A percentile compares a stretch with the other conserved stretches of the same genome.
Evolutionary conservation across 2,797 vertebrate species (phyloP).

Genomic region (Sebastes jordani): DNA sequence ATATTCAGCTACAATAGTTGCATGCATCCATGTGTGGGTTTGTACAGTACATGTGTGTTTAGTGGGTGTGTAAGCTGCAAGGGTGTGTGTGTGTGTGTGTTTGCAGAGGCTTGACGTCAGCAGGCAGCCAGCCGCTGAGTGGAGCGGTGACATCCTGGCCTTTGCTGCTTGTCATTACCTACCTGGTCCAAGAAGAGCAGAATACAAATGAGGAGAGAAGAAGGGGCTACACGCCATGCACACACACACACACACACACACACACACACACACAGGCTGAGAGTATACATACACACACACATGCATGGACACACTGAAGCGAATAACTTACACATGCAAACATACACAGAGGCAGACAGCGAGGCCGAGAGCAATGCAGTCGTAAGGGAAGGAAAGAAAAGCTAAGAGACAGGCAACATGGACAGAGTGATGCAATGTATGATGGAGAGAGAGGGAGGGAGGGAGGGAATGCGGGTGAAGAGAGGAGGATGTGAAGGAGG

Average conservation of each 20-base stretch:
- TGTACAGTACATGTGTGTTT: neutral
- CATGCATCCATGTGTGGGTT: neutral
- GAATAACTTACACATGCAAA: neutral
- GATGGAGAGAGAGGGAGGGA: neutral
- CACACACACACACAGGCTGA: neutral
- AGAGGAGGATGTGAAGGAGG: neutral
- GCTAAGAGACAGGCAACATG: neutral
- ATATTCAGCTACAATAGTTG: neutral
- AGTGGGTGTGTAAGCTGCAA: neutral
- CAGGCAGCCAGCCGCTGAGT: slow-evolving; percentile 41
- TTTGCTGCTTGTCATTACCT: slow-evolving; percentile 65
- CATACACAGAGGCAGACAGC: neutral
- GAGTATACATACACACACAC: neutral
- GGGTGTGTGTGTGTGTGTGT: neutral
- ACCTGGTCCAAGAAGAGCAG: slow-evolving; percentile 33
- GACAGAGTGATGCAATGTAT: neutral
- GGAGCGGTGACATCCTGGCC: slow-evolving; percentile 56
- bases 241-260: neutral
- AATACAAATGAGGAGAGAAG: slow-evolving; percentile 57
- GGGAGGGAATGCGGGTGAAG: too few relatives aligned
- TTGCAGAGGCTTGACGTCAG: slow-evolving; percentile 53
- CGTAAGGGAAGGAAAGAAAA: neutral
- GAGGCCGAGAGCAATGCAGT: neutral
- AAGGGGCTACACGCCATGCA: neutral
- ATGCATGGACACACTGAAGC: neutral